A percentile compares a stretch with the other conserved stretches of the same genome.
Evolutionary conservation across 1,140 invertebrate genomes (phyloP).

Genomic region (Drosophila parabipectinata): DNA sequence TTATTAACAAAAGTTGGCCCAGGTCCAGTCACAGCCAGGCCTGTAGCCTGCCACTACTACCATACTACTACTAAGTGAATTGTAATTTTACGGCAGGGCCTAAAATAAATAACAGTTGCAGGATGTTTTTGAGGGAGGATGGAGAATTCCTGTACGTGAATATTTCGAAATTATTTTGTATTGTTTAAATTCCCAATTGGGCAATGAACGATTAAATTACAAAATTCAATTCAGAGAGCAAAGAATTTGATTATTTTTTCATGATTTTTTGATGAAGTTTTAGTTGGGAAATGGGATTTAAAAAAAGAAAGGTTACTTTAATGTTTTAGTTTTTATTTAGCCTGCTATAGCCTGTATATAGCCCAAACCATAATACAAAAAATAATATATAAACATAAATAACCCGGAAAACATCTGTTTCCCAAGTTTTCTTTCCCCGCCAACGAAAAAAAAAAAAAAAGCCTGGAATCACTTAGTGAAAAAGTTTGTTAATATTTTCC

Average conservation of each 20-base stretch:
- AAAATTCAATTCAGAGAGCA: conserved; percentile 23
- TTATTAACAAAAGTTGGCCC: conserved; percentile 71
- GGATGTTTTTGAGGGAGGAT: neutral
- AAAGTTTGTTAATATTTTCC: conserved; percentile 55
- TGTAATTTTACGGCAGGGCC: conserved; percentile 57
- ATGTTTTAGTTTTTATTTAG: too few relatives aligned
- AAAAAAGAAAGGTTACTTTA: neutral
- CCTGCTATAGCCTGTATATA: neutral
- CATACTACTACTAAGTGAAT: conserved; percentile 40
- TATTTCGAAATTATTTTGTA: conserved; percentile 40
- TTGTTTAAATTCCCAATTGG: conserved; percentile 32
- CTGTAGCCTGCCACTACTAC: too few relatives aligned
- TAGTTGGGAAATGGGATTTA: neutral
- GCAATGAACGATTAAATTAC: conserved; percentile 28
- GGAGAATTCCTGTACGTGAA: conserved; percentile 16
- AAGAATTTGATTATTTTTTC: neutral
- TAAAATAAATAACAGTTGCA: conserved; percentile 57
- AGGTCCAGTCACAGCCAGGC: conserved; percentile 34
- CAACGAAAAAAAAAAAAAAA: neutral
- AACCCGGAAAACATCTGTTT: conserved; percentile 59
- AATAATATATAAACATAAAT: conserved; percentile 55
- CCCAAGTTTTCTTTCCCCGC: conserved; percentile 37
- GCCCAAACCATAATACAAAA: conserved; percentile 4
- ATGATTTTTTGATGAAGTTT: neutral
- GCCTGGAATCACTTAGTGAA: conserved; percentile 46